These are phyloP conservation scores for Lasiommata megera DNA, from an alignment of 2,888 invertebrate species.

Conservation along the genomic window DNA sequence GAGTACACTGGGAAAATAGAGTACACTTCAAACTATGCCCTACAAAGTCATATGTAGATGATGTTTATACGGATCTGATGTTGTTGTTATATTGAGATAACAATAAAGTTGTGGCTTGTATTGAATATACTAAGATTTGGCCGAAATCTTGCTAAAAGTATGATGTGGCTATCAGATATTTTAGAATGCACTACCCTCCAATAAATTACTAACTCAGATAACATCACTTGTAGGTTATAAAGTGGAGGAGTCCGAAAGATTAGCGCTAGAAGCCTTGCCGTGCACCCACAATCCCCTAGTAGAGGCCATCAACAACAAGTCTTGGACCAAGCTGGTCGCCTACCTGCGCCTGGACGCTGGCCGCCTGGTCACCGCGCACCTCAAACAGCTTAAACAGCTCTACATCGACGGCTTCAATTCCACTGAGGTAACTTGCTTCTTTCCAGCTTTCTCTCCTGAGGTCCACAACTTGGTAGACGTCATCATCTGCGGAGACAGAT, in stretches of 20 bases:
- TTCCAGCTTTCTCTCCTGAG: not conserved
- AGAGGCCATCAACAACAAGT: constrained; percentile 74
- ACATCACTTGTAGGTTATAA: constrained; percentile 49
- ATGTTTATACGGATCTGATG: too few species aligned
- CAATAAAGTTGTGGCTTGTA: too few species aligned
- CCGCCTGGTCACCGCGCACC: constrained; percentile 81
- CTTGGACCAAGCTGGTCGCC: constrained; percentile 86
- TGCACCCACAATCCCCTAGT: constrained; percentile 89
- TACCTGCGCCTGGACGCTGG: constrained; percentile 81
- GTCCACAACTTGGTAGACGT: too few species aligned
- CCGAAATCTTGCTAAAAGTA: too few species aligned
- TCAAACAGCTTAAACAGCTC: constrained; percentile 80
- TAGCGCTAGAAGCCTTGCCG: constrained; percentile 85
- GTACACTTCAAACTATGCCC: too few species aligned
- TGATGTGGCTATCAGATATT: too few species aligned
- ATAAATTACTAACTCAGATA: not conserved
- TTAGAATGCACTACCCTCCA: too few species aligned
- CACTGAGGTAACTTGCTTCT: constrained; percentile 49
- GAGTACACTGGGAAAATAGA: too few species aligned
- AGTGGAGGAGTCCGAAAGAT: constrained; percentile 77
- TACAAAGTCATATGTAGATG: too few species aligned
- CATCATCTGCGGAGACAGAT: too few species aligned
- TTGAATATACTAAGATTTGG: too few species aligned
- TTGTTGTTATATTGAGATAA: too few species aligned
- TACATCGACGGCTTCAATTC: constrained; percentile 81